Base-by-base conservation (phyloP, 2,888 invertebrate species). In the Vesta saturnalis region DNA sequence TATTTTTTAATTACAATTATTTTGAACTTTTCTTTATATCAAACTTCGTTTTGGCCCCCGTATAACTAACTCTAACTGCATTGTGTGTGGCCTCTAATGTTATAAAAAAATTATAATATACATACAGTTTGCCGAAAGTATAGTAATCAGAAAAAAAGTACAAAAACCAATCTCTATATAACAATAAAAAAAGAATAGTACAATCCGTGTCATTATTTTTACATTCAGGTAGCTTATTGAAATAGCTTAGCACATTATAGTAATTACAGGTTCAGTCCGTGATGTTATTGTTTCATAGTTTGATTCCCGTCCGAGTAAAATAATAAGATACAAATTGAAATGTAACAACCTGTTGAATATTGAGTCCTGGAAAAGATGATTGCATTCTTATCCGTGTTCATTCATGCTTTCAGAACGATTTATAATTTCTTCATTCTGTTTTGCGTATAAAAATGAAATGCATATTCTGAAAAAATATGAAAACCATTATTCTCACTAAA, bases 251-350 rank as follows among this genome's bases (percentile, higher is more conserved):
- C 70, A 70, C 70, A 70, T 68, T 71, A 65, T 49, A 56, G 62
- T 65, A 71, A 71, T 71, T 71, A 69, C 46, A 64, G 65, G 68
- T 68, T 70, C 52, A 47, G 21, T 68, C 58, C 61, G 46, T 67
- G 68, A 58, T 60, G 47, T 60, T 65, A 65, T 69, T 72, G 73
- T 73, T 73, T 67, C 72, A 61, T 46, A 30, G 56, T 54, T 56
- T 64, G 67, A 66, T 69, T 65, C 69, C 69, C 72, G 73, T 66
- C 67, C 67, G 70, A 69, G 67, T 65, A 66, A 66, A 71, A 67
- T 73, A 72, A 75, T 74, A 71, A 73, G 66, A 73, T 71, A 72
- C 67, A 76, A 75, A 76, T 76, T 74, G 76, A 75, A 72, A 69
- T 72, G 66, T 69, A 73, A 73, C 74, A 71, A 76, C 76, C 74